phyloP scores from a whole-genome alignment of 2,888 invertebrate genomes.

The Synergus umbraculus region DNA sequence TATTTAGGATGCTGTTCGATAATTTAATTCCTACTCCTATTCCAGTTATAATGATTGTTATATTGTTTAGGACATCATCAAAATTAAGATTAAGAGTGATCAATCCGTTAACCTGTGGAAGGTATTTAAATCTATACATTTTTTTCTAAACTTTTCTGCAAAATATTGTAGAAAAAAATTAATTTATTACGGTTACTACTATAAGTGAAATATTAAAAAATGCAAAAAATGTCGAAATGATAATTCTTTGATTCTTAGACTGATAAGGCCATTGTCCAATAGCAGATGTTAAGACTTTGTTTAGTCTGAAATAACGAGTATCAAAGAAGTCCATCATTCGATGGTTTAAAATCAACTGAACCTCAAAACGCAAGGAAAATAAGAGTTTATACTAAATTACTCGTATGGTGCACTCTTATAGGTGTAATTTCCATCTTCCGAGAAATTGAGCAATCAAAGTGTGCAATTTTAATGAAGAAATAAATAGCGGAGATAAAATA shows the following conservation, averaged over 20 bases:
- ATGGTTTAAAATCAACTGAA: neutral
- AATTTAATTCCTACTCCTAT: neutral
- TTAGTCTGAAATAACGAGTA: constrained; percentile 4
- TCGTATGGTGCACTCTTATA: neutral
- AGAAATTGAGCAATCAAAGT: neutral
- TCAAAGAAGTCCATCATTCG: constrained; percentile 22
- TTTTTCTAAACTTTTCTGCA: neutral
- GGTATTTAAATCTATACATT: neutral
- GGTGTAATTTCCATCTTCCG: neutral
- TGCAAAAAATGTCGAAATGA: neutral
- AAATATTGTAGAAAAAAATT: too few relatives aligned
- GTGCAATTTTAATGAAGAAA: neutral
- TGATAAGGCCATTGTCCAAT: constrained; percentile 9
- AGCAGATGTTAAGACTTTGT: neutral
- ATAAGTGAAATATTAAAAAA: neutral
- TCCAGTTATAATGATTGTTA: neutral
- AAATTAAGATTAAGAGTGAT: constrained; percentile 1
- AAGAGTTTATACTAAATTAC: neutral
- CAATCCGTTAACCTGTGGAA: neutral
- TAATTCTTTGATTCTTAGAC: neutral
- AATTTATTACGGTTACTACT: constrained; percentile 5
- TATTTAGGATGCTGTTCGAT: neutral
- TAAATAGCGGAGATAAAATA: neutral
- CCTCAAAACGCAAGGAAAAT: neutral
- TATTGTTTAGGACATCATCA: neutral